Conservation (phyloP, 2,888 invertebrate species). For the Lepidocyrtinus sp. region DNA sequence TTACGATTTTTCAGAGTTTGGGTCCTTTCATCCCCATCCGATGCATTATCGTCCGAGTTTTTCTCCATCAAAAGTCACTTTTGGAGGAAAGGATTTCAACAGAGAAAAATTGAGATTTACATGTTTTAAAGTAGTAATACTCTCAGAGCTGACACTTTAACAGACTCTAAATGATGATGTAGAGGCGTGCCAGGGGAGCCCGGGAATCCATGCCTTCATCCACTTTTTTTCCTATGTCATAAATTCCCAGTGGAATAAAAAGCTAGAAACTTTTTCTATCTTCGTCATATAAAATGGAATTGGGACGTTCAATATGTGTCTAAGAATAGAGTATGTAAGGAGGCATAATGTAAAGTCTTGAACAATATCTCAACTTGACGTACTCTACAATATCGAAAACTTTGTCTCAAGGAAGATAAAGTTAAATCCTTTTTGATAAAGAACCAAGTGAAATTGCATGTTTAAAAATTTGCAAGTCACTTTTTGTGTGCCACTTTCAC, state of each 20-base stretch:
- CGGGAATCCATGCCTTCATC: neutral
- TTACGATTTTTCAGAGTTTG: too few relatives aligned
- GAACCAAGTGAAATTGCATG: too few relatives aligned
- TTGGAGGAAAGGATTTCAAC: slow-evolving; percentile 19
- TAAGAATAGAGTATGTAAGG: neutral
- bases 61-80: neutral
- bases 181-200: slow-evolving; percentile 44
- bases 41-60: neutral
- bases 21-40: neutral
- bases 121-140: slow-evolving; percentile 20
- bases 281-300: neutral
- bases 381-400: neutral
- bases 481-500: neutral
- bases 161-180: slow-evolving; percentile 53
- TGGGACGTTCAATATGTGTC: neutral
- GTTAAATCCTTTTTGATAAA: neutral
- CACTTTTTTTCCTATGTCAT: neutral
- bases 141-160: slow-evolving; percentile 34
- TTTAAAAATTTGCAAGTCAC: neutral
- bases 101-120: slow-evolving; percentile 41
- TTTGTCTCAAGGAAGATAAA: neutral
- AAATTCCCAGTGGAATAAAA: neutral
- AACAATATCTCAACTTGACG: neutral
- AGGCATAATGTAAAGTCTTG: neutral
- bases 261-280: neutral